These are phyloP conservation scores for Sturnus vulgaris DNA, from an alignment of 2,113 vertebrate species.

Conservation along the genomic window DNA sequence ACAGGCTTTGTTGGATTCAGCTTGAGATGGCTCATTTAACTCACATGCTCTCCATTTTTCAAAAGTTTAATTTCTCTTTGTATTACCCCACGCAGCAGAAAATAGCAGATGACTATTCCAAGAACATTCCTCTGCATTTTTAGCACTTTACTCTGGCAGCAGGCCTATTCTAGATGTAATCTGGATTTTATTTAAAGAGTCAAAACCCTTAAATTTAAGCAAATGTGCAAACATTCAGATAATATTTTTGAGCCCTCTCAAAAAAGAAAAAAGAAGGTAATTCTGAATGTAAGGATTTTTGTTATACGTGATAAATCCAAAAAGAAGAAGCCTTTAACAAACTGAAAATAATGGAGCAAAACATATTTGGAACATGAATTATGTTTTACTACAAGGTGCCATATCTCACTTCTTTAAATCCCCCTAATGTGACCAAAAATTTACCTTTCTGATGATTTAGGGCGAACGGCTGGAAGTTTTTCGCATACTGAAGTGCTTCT, in stretches of 20 bases:
- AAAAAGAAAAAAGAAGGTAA: not conserved
- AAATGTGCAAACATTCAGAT: not conserved
- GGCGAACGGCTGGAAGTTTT: constrained; percentile 85
- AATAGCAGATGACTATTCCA: constrained; percentile 22
- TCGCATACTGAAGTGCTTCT: constrained; percentile 83
- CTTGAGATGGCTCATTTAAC: not conserved
- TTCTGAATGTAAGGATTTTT: not conserved
- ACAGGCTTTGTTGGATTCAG: not conserved
- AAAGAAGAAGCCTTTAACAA: not conserved
- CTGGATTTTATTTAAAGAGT: not conserved
- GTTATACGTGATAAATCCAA: not conserved
- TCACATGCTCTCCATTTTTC: not conserved
- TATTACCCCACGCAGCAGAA: not conserved
- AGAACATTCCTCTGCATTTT: constrained; percentile 11
- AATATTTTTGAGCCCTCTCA: not conserved
- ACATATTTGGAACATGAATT: not conserved
- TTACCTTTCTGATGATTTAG: constrained; percentile 84
- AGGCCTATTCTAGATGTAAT: not conserved
- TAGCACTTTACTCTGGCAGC: not conserved
- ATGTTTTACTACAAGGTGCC: not conserved
- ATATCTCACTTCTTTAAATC: not conserved
- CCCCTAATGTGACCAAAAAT: not conserved
- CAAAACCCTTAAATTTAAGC: not conserved
- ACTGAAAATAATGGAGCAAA: not conserved
- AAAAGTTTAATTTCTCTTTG: not conserved